Evolutionary conservation across 2,888 invertebrate species (phyloP).

Genomic region (Callosobruchus maculatus): DNA sequence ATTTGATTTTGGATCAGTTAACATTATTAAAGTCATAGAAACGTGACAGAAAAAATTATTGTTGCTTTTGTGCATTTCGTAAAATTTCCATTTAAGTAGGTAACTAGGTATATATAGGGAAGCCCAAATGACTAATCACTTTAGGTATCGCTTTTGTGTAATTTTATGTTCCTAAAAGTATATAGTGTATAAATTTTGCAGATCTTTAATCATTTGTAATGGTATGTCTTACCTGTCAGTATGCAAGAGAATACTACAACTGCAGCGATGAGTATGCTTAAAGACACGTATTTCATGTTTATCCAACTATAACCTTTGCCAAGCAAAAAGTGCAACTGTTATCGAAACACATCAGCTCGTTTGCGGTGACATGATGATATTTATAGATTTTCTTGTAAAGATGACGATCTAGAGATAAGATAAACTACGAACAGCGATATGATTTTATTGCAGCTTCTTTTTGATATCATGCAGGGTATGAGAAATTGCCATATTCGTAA

Average conservation of each 20-base stretch:
- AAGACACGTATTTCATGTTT: background rate
- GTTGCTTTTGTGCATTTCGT: no score
- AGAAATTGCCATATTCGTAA: no score
- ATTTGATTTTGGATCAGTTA: no score
- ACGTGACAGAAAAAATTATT: no score
- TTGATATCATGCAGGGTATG: background rate
- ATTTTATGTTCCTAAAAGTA: no score
- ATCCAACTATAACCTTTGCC: background rate
- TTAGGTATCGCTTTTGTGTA: no score
- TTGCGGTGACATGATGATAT: background rate
- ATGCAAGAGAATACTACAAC: background rate
- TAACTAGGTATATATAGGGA: no score
- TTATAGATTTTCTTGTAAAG: background rate
- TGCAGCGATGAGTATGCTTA: background rate
- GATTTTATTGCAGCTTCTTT: background rate
- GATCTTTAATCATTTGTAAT: no score
- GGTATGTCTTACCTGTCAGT: background rate
- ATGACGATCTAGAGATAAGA: background rate
- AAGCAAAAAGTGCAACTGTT: background rate
- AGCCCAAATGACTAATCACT: no score
- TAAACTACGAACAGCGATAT: background rate
- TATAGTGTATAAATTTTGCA: no score
- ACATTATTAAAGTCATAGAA: no score
- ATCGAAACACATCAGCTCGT: background rate
- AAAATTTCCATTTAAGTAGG: no score